phyloP scores from a whole-genome alignment of 2,888 invertebrate species.

The Ashinkailepas kermadecensis region DNA sequence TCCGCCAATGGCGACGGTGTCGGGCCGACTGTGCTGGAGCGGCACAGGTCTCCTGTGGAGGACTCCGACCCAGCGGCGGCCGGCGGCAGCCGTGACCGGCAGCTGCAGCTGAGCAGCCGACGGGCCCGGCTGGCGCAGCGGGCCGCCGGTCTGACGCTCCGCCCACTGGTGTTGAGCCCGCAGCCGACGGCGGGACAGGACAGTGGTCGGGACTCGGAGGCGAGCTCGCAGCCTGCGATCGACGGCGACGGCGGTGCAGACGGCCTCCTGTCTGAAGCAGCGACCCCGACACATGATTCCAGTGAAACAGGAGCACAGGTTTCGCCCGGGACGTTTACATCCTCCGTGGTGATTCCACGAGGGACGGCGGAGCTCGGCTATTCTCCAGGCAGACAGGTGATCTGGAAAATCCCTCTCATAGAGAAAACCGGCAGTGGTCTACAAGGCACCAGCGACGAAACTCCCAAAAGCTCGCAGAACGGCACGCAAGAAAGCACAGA shows the following conservation, averaged over 20 bases:
- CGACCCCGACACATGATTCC: slow-evolving; percentile 51
- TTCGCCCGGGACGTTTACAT: slow-evolving; percentile 56
- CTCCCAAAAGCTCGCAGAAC: no score
- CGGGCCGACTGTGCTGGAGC: no score
- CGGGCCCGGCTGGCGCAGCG: not conserved
- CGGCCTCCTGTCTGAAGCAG: slow-evolving; percentile 62
- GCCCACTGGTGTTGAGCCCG: no score
- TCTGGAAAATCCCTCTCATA: slow-evolving; percentile 82
- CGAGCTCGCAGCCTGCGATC: not conserved
- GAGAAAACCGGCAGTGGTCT: slow-evolving; percentile 47
- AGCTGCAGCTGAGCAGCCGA: slow-evolving; percentile 73
- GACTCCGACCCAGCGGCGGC: slow-evolving; percentile 92
- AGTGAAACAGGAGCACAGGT: no score
- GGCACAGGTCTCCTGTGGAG: slow-evolving; percentile 76
- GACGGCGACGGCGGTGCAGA: not conserved
- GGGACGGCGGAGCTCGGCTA: slow-evolving; percentile 75
- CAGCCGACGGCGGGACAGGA: no score
- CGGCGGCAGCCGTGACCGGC: slow-evolving; percentile 90
- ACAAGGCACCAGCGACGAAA: no score
- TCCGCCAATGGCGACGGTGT: slow-evolving; percentile 45
- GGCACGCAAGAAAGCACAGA: no score
- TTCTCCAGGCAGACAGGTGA: slow-evolving; percentile 93
- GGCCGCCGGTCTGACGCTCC: no score
- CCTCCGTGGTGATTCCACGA: slow-evolving; percentile 70
- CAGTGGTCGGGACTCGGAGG: no score